Conservation (phyloP, 1,140 invertebrate species). For the Euura lappo region DNA sequence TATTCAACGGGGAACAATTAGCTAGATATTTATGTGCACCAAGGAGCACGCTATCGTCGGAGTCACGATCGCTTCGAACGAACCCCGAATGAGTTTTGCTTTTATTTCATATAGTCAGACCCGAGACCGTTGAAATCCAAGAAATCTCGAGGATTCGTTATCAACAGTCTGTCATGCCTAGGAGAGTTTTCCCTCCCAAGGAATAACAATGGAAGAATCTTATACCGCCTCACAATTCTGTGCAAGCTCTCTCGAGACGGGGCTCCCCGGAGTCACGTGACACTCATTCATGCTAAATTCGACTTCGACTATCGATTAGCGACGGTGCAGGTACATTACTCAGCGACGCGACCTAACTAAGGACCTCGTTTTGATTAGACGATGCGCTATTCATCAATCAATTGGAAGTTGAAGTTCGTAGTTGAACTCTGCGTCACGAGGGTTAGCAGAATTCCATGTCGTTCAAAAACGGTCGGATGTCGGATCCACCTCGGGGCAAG, state of each 20-base stretch:
- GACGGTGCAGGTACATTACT: neutral
- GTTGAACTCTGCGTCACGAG: neutral
- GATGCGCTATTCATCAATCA: too few species aligned
- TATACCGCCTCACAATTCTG: too few species aligned
- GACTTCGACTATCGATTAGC: too few species aligned
- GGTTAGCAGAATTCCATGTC: neutral
- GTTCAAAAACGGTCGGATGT: neutral
- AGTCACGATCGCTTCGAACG: constrained; percentile 4
- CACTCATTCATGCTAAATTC: too few species aligned
- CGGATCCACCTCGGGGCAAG: neutral
- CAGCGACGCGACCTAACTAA: neutral
- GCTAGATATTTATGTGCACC: constrained; percentile 37
- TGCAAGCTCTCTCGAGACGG: too few species aligned
- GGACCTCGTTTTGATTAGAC: neutral
- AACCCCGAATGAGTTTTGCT: neutral
- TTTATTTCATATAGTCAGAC: neutral
- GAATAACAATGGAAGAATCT: too few species aligned
- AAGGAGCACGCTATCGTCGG: constrained; percentile 25
- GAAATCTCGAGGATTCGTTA: neutral
- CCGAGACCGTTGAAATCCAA: neutral
- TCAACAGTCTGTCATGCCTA: neutral
- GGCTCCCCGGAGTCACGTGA: too few species aligned
- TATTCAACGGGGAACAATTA: constrained; percentile 39
- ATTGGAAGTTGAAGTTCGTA: too few species aligned
- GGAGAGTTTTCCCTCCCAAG: too few species aligned